Evolutionary conservation across 1,140 invertebrate genomes (phyloP), one percentile per base, ranked within the genome.

Genomic region (Macrobrachium nipponense): DNA sequence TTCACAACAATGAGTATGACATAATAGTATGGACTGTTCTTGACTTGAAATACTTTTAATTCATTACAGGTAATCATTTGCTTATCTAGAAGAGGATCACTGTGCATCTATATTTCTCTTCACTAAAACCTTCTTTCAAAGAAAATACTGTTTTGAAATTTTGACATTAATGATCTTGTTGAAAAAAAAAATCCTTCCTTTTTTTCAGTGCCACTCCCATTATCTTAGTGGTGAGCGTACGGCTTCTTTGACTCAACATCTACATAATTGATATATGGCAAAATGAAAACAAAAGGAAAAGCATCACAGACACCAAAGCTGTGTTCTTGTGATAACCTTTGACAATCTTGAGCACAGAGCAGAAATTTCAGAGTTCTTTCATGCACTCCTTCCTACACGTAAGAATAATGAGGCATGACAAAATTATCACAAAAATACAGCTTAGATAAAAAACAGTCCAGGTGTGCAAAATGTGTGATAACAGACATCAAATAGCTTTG

Each of bases 401-500:
- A 44, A 59, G n/a, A 77, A 18, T 58, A 77, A 20, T 77, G 44
- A 77, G 51, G 18, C 51, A 59, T 77, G 18, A 77, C 58, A 77
- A 44, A 23, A 77, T 59, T 77, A 77, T 77, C 75, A 77, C 75
- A 77, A 77, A 77, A 59, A 77, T 58, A 17, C 43, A 58, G 43
- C 20, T 59, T 58, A 59, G 18, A 58, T 60, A 58, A 61, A 61
- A 12, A 77, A 18, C 75, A 77, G 58, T 60, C 17, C 59, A 61
- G 58, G 15, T 77, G 43, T 77, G 14, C 75, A 77, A 58, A 44
- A 77, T 59, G 23, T 77, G 17, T 77, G 44, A 23, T 59, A 59
- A 77, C 18, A 18, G 14, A 60, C 44, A 51, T 18, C 36, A 23
- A 27, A 70, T 70, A 20, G n/a, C 68, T 60, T 58, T 77, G 6